Conservation (phyloP, 2,888 invertebrate genomes). For the Caradrina kadenii region DNA sequence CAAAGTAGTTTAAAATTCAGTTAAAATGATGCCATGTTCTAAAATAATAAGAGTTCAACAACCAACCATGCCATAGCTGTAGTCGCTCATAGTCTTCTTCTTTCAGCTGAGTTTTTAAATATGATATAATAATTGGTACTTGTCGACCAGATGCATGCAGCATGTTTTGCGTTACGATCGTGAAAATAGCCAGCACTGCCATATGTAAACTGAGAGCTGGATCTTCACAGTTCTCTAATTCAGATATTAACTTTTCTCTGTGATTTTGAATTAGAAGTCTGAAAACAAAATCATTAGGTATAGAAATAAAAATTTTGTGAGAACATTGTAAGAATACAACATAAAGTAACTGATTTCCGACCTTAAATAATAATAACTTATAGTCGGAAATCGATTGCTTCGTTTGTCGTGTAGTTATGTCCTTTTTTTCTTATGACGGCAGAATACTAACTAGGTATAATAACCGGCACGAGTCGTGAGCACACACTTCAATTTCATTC, state of each 20-base stretch:
- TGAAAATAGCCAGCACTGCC: constrained; percentile 94
- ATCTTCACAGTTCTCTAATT: constrained; percentile 94
- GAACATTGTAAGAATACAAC: no score
- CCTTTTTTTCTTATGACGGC: no score
- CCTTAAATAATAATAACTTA: no score
- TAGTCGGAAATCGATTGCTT: no score
- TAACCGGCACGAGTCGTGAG: no score
- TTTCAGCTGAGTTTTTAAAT: constrained; percentile 93
- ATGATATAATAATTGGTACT: constrained; percentile 94
- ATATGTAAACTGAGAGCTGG: constrained; percentile 95
- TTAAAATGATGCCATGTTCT: background rate
- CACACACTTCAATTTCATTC: no score
- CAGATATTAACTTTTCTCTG: constrained; percentile 94
- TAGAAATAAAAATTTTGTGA: no score
- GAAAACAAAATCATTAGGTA: constrained; percentile 64
- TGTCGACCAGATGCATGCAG: constrained; percentile 98
- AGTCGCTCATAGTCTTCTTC: constrained; percentile 92
- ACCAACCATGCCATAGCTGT: constrained; percentile 94
- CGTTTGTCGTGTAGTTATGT: no score
- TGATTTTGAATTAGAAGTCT: constrained; percentile 94
- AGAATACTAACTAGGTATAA: no score
- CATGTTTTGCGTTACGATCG: constrained; percentile 94
- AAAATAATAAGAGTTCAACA: background rate
- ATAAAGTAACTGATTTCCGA: no score
- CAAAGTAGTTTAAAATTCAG: background rate